A percentile compares a stretch with the other conserved stretches of the same genome.
These are phyloP conservation scores for Bettongia penicillata DNA, from an alignment of 2,113 vertebrate genomes.

Conservation along the genomic window DNA sequence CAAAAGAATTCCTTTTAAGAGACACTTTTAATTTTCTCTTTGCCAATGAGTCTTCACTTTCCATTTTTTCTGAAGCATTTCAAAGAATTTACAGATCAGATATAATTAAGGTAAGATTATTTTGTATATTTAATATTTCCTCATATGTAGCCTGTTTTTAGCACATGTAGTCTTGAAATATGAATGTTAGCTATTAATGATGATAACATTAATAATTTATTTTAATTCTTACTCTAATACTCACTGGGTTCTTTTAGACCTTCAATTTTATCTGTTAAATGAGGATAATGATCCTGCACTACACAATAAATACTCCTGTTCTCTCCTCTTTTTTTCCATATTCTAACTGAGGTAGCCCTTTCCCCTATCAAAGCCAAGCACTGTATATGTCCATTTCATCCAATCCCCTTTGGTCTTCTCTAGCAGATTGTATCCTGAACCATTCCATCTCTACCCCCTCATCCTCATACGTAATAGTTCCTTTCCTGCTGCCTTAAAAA, in stretches of 20 bases:
- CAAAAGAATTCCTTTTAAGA: slow-evolving; percentile 90
- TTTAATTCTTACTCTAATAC: neutral
- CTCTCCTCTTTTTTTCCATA: neutral
- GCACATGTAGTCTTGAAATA: neutral
- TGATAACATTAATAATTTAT: neutral
- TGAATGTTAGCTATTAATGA: neutral
- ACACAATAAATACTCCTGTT: neutral
- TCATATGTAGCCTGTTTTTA: slow-evolving; percentile 1
- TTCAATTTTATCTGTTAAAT: neutral
- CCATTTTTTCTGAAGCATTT: slow-evolving; percentile 71
- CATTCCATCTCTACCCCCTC: neutral
- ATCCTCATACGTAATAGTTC: neutral
- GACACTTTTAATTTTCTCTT: slow-evolving; percentile 91
- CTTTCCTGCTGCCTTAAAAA: neutral
- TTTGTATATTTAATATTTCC: neutral
- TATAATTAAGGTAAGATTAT: slow-evolving; percentile 77
- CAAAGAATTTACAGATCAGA: slow-evolving; percentile 66
- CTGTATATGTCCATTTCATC: neutral
- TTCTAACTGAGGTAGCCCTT: neutral
- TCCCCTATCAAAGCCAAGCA: neutral
- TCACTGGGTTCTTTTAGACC: neutral
- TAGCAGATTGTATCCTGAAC: neutral
- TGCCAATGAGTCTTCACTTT: slow-evolving; percentile 77
- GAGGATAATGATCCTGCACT: neutral
- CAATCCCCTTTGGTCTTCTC: neutral